Base-by-base conservation (phyloP, 2,113 vertebrate species). In the Motacilla alba region DNA sequence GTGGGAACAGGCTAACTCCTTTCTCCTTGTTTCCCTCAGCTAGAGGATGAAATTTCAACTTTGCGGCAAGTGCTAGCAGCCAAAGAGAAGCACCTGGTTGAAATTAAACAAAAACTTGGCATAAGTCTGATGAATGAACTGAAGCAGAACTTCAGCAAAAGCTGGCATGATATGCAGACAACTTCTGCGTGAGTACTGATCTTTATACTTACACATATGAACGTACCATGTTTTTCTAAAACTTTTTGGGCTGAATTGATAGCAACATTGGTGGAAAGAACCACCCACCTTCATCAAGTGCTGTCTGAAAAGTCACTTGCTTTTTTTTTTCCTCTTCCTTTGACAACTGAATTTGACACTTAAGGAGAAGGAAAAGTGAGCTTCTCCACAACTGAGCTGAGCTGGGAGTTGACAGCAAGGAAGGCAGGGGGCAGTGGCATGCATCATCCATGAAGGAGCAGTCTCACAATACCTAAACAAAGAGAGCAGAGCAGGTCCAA, bases 21-120 rank as follows among this genome's bases (percentile, higher is more conserved):
- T 70, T 89, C 13, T 90, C 22, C 46, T 81, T 78, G 22, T 88
- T 73, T 55, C n/a, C 50, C 91, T 79, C 77, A 99, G 99, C 97
- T 99, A 86, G 99, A 99, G 85, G 99, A 99, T 90, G 99, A 99
- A 98, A 99, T 99, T 92, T 97, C 97, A 76, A 99, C 99, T 39
- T 87, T 99, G 96, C 98, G 97, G 78, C 99, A 99, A 98, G 99
- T 99, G 70, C 95, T 99, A 95, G 97, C 97, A 55, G 99, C 99
- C 33, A 99, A 99, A 98, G 99, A 99, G 97, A 99, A 98, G 95
- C 99, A 98, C 87, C 98, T 99, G 19, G 95, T 97, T 5, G 99
- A 99, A 82, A 98, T 99, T 92, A 99, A 98, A 93, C 98, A 99
- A 97, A 99, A 99, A 62, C 98, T 99, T 82, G 99, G 99, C 92